Conservation (phyloP, 2,888 invertebrate species). For the Dasysyrphus albostriatus region DNA sequence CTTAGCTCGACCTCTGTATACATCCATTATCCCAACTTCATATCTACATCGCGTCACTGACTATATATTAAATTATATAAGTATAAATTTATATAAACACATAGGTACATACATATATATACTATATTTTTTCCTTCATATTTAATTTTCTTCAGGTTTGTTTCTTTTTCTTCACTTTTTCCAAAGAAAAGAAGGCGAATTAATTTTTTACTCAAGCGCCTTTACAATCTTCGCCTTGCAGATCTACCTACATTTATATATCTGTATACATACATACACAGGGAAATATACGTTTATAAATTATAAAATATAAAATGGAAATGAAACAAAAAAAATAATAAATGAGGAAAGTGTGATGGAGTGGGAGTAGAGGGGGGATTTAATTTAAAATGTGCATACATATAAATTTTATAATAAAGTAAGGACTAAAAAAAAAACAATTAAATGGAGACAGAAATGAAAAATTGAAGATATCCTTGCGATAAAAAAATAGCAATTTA, state of each 20-base stretch:
- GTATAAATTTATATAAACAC: slow-evolving; percentile 5
- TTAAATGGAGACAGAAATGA: slow-evolving; percentile 49
- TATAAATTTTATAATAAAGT: slow-evolving; percentile 27
- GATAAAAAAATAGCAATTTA: slow-evolving; percentile 26
- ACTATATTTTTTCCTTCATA: slow-evolving; percentile 46
- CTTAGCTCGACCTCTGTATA: slow-evolving; percentile 39
- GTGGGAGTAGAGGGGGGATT: slow-evolving; percentile 28
- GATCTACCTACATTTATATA: background rate
- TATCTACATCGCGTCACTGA: slow-evolving; percentile 31
- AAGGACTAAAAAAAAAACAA: slow-evolving; percentile 40
- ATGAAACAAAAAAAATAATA: slow-evolving; percentile 10
- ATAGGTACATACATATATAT: background rate
- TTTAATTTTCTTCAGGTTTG: slow-evolving; percentile 62
- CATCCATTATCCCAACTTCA: slow-evolving; percentile 7
- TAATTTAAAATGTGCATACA: slow-evolving; percentile 62
- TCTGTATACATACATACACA: slow-evolving; percentile 19
- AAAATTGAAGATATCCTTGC: slow-evolving; percentile 36
- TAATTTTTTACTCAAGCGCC: slow-evolving; percentile 57
- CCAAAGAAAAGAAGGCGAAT: slow-evolving; percentile 62
- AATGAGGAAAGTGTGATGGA: slow-evolving; percentile 1
- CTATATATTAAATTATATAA: slow-evolving; percentile 28
- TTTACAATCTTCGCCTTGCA: slow-evolving; percentile 40
- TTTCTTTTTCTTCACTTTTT: slow-evolving; percentile 49
- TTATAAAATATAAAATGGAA: slow-evolving; percentile 49
- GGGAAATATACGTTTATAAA: slow-evolving; percentile 61